Evolutionary conservation across 2,888 invertebrate species (phyloP), one percentile per base, ranked within the genome.

Genomic region (Tinea pellionella): DNA sequence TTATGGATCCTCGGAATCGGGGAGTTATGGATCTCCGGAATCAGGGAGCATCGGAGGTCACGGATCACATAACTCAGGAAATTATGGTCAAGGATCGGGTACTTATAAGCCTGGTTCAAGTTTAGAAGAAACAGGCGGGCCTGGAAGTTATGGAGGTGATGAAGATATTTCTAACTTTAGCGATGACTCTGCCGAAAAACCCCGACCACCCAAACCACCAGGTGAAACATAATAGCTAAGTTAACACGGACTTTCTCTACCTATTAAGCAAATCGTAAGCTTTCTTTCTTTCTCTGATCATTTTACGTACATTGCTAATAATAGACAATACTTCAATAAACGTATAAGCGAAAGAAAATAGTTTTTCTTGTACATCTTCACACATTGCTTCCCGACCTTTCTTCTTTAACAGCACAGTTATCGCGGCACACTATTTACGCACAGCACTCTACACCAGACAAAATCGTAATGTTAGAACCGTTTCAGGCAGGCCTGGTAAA

Each of bases 291-390:
- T 57, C 57, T 32, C 13, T 55, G 7, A n/a, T 57, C 57, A 32
- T 32, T 57, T 16, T n/a, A 55, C 57, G 6, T 15, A 32, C 12
- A 32, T 18, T 15, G 18, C 18, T 47, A 47, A n/a, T 37, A 9
- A 47, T 15, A 9, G 9, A 12, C 9, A 57, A 32, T 32, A 57
- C 2, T 60, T 47, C 85, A 86, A 86, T 86, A 86, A 86, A 85
- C 74, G 72, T 75, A 82, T 71, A 83, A 76, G 81, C 83, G 80
- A 68, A 75, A 72, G 75, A 77, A 86, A 78, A 79, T 86, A 84
- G 86, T 85, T 87, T 84, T 84, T 19, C 85, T 87, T 83, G 85
- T 84, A 85, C 86, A 57, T 57, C 85, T 80, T 77, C 79, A 59
- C 57, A 15, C 12, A 24, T 57, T 19, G 57, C 57, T 57, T 57